Percentiles rank a stretch among this genome's conserved stretches.
phyloP scores from a whole-genome alignment of 1,140 invertebrate species.

The Littorina saxatilis region DNA sequence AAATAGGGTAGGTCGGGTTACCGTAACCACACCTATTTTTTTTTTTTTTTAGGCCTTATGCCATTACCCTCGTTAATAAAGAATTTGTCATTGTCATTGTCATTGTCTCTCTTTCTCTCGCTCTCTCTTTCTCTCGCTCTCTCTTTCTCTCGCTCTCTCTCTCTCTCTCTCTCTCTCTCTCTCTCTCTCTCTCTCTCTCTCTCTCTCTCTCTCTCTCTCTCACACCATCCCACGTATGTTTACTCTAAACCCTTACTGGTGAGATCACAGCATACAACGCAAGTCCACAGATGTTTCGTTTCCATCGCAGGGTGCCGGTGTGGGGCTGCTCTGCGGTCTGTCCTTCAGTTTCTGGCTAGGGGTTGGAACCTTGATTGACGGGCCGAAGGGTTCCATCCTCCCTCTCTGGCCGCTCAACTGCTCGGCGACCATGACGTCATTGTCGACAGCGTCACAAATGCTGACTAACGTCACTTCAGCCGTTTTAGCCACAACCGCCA shows the following conservation, averaged over 20 bases:
- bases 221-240: not conserved
- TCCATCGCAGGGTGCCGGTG: constrained; percentile 61
- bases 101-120: not conserved
- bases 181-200: not conserved
- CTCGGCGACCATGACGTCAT: constrained; percentile 21
- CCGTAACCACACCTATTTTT: no score
- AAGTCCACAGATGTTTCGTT: not conserved
- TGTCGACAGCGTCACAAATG: no score
- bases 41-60: no score
- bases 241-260: no score
- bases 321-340: constrained; percentile 58
- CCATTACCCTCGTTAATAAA: no score
- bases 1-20: no score
- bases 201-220: not conserved
- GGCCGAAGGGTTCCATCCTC: constrained; percentile 32
- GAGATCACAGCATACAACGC: no score
- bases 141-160: not conserved
- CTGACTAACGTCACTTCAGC: not conserved
- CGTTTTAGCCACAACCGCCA: no score
- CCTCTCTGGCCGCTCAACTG: constrained; percentile 12
- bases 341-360: constrained; percentile 63
- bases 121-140: not conserved
- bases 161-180: not conserved
- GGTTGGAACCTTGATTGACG: constrained; percentile 60
- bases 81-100: no score